Evolutionary conservation across 2,113 vertebrate genomes (phyloP).

Genomic region (Cynopterus brachyotis): DNA sequence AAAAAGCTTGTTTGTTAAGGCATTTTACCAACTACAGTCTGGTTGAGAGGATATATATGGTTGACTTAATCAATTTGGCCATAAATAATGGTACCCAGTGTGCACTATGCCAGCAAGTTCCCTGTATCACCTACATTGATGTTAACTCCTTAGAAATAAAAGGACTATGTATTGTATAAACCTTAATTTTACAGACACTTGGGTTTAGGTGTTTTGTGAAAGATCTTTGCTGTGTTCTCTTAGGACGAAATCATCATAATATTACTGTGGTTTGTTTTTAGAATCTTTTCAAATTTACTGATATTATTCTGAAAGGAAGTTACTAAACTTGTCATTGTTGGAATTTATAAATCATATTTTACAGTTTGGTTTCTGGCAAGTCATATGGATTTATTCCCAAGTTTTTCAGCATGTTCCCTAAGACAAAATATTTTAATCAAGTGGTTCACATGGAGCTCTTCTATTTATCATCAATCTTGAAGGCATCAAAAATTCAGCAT

Average conservation of each 20-base stretch:
- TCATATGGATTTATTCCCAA: conserved; percentile 97
- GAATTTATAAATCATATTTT: conserved; percentile 97
- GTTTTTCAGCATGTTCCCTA: conserved; percentile 97
- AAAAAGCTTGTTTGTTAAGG: conserved; percentile 86
- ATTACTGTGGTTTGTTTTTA: conserved; percentile 98
- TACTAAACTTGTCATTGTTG: conserved; percentile 97
- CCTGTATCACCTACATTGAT: conserved; percentile 93
- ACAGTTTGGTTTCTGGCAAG: conserved; percentile 94
- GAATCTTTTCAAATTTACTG: conserved; percentile 96
- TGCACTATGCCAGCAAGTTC: conserved; percentile 94
- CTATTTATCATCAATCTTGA: conserved; percentile 95
- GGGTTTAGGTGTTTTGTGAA: conserved; percentile 95
- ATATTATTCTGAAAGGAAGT: conserved; percentile 98
- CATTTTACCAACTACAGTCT: conserved; percentile 94
- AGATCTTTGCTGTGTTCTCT: conserved; percentile 93
- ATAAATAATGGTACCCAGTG: conserved; percentile 94
- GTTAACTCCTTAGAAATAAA: conserved; percentile 96
- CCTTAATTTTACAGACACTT: conserved; percentile 97
- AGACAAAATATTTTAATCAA: conserved; percentile 96
- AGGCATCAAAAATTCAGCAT: conserved; percentile 96
- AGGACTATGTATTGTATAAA: conserved; percentile 96
- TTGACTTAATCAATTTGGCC: conserved; percentile 91
- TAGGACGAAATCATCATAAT: conserved; percentile 96
- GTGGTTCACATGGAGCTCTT: conserved; percentile 93
- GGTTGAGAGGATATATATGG: conserved; percentile 94